Conservation (phyloP, 2,113 vertebrate genomes). For the Onychostoma macrolepis region DNA sequence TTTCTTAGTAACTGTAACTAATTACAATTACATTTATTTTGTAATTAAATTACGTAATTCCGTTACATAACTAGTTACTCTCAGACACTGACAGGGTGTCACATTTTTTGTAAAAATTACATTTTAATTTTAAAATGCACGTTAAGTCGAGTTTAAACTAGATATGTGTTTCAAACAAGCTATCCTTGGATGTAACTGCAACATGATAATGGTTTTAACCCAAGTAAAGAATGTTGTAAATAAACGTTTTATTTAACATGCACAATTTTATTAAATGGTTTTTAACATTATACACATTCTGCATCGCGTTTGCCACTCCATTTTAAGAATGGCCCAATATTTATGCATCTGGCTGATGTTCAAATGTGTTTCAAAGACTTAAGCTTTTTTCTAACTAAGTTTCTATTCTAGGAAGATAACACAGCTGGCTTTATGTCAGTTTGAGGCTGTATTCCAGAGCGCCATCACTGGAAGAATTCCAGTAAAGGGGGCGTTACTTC, state of each 20-base stretch:
- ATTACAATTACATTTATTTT: too few species aligned
- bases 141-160: too few species aligned
- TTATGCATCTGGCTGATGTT: too few species aligned
- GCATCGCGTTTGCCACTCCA: not conserved
- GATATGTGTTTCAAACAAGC: too few species aligned
- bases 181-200: not conserved
- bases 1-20: too few species aligned
- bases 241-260: not conserved
- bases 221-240: not conserved
- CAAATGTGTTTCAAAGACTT: not conserved
- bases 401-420: not conserved
- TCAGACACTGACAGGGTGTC: too few species aligned
- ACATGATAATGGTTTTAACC: not conserved
- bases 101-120: too few species aligned
- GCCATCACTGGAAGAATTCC: not conserved
- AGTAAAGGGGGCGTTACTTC: slow-evolving; percentile 3
- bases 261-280: not conserved
- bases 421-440: not conserved
- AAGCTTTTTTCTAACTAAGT: not conserved
- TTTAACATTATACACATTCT: not conserved
- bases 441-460: not conserved
- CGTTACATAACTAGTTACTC: too few species aligned
- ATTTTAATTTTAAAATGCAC: too few species aligned
- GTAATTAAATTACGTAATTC: too few species aligned
- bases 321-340: not conserved